Percentiles rank a stretch among this genome's conserved stretches.
These are phyloP conservation scores for Gambusia affinis DNA, from an alignment of 2,113 vertebrate species.

Conservation along the genomic window DNA sequence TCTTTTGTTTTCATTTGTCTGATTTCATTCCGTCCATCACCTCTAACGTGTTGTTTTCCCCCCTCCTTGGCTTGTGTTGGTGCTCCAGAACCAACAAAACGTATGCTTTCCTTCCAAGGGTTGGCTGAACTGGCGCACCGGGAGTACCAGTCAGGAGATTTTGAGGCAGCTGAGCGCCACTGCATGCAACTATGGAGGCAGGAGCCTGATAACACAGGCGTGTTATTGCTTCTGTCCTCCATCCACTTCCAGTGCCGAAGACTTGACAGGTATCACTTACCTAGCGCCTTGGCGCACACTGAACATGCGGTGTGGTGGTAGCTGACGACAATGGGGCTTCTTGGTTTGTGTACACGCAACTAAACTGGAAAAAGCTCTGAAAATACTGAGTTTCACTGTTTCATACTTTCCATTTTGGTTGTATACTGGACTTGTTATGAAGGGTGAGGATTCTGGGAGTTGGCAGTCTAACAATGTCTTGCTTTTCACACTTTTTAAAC, in stretches of 20 bases:
- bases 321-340: conserved; percentile 14
- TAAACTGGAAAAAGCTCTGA: conserved; percentile 22
- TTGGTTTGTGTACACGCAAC: conserved; percentile 21
- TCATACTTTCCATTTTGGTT: neutral
- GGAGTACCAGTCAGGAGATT: conserved; percentile 99
- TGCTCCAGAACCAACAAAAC: conserved; percentile 99
- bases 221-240: conserved; percentile 95
- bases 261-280: conserved; percentile 91
- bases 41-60: conserved; percentile 94
- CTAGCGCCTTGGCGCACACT: conserved; percentile 12
- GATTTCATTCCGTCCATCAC: conserved; percentile 85
- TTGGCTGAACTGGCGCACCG: conserved; percentile 99
- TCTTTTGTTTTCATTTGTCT: conserved; percentile 69
- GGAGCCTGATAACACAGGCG: conserved; percentile 98
- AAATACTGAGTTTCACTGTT: conserved; percentile 5
- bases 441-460: neutral
- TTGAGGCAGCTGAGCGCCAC: conserved; percentile 98
- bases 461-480: neutral
- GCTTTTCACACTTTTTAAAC: neutral
- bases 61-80: conserved; percentile 90
- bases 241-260: conserved; percentile 99
- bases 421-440: neutral
- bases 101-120: conserved; percentile 99
- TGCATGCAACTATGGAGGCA: conserved; percentile 99
- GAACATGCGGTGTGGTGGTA: conserved; percentile 24